Evolutionary conservation across 2,113 vertebrate genomes (phyloP).

Genomic region (Lamprologus ornatipinnis): DNA sequence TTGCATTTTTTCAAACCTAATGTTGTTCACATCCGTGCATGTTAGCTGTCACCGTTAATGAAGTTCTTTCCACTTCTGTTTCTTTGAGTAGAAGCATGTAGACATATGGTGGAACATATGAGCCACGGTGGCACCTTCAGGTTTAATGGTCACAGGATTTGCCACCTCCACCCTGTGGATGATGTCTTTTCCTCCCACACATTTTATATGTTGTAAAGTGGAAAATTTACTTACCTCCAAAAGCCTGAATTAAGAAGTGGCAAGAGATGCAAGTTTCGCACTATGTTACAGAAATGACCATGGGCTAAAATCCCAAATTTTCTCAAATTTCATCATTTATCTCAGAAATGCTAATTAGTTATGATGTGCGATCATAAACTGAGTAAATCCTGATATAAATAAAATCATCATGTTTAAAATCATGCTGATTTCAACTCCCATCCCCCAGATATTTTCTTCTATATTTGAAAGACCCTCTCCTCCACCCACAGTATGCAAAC

Average conservation of each 20-base stretch:
- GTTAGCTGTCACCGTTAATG: not conserved
- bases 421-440: not conserved
- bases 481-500: not conserved
- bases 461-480: not conserved
- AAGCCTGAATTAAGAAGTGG: not conserved
- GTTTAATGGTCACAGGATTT: not conserved
- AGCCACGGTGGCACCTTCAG: not conserved
- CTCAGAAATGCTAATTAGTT: not conserved
- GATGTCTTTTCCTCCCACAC: not conserved
- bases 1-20: not conserved
- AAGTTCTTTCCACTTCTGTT: not conserved
- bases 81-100: not conserved
- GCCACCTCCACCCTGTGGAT: not conserved
- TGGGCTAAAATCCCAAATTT: not conserved
- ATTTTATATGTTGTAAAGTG: not conserved
- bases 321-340: not conserved
- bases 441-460: not conserved
- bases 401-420: not conserved
- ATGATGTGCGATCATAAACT: not conserved
- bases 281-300: not conserved
- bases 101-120: not conserved
- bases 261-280: not conserved
- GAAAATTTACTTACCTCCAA: not conserved
- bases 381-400: not conserved
- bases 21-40: not conserved